These are phyloP conservation scores for Drosophila grimshawi DNA, from an alignment of 1,140 invertebrate genomes.

Conservation along the genomic window DNA sequence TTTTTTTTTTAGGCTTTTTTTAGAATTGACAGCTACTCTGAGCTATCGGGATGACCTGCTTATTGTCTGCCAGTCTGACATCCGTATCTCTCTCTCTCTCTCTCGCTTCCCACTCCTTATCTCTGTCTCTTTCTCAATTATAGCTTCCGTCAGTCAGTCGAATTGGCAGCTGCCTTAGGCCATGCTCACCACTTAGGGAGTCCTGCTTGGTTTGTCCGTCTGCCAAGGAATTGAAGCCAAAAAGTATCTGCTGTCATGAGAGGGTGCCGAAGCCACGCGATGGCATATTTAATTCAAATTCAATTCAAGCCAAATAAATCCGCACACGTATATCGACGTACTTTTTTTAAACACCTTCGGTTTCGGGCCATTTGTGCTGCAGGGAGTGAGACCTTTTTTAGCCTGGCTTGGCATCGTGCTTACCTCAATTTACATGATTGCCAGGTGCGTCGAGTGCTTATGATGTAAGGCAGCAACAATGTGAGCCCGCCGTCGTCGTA, in stretches of 20 bases:
- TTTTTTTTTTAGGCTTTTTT: neutral
- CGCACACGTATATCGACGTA: constrained; percentile 11
- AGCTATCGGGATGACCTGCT: constrained; percentile 21
- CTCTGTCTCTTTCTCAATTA: neutral
- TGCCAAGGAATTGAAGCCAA: neutral
- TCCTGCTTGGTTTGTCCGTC: constrained; percentile 5
- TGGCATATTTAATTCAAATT: constrained; percentile 34
- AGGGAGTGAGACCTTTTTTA: neutral
- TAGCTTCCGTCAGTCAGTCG: constrained; percentile 9
- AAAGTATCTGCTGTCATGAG: constrained; percentile 5
- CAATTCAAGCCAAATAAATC: constrained; percentile 41
- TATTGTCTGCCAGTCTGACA: constrained; percentile 8
- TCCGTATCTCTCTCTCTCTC: neutral
- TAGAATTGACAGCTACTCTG: neutral
- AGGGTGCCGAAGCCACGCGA: neutral
- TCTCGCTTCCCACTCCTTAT: neutral
- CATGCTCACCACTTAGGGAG: neutral
- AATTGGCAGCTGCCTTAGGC: neutral
- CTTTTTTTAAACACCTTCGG: constrained; percentile 5
- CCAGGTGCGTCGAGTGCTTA: constrained; percentile 94
- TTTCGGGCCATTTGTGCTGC: neutral
- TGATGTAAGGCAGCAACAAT: constrained; percentile 94
- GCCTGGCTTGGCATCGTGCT: constrained; percentile 11
- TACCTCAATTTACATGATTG: constrained; percentile 92
- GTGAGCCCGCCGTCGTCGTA: constrained; percentile 97